Conservation (phyloP, 1,140 invertebrate species). For the Yoshiicerus persimilis region DNA sequence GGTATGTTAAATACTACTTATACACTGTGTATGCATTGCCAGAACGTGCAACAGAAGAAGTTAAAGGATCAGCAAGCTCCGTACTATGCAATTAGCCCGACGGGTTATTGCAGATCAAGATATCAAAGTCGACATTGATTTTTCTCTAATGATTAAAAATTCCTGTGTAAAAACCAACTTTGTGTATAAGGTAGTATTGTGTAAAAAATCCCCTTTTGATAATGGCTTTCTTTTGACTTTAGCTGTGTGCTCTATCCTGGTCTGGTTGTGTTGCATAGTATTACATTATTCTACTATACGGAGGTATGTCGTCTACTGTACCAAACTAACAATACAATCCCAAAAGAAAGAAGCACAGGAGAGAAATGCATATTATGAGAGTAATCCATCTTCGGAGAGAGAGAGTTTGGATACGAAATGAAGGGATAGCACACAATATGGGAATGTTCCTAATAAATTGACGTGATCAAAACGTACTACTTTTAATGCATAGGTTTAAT, state of each 20-base stretch:
- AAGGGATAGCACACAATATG: neutral
- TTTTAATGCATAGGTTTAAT: neutral
- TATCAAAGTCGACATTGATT: conserved; percentile 49
- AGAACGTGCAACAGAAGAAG: conserved; percentile 18
- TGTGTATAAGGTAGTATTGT: neutral
- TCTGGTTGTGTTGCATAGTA: neutral
- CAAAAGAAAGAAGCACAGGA: conserved; percentile 5
- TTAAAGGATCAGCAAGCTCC: neutral
- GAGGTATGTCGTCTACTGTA: neutral
- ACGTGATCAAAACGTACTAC: conserved; percentile 25
- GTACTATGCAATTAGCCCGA: conserved; percentile 44
- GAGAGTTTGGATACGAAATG: neutral
- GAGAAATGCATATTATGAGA: conserved; percentile 31
- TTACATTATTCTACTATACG: too few relatives aligned
- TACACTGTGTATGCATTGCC: neutral
- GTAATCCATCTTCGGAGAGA: conserved; percentile 39
- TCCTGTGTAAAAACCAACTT: conserved; percentile 27
- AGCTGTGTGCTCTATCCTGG: neutral
- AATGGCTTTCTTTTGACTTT: conserved; percentile 16
- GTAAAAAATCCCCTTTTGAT: conserved; percentile 30
- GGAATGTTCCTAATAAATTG: neutral
- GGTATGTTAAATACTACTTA: neutral
- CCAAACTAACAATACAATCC: neutral
- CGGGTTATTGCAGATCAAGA: conserved; percentile 48
- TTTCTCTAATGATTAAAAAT: conserved; percentile 48